These are phyloP conservation scores for Pseudomyrmex dendroicus DNA, from an alignment of 1,140 invertebrate genomes.

Conservation along the genomic window DNA sequence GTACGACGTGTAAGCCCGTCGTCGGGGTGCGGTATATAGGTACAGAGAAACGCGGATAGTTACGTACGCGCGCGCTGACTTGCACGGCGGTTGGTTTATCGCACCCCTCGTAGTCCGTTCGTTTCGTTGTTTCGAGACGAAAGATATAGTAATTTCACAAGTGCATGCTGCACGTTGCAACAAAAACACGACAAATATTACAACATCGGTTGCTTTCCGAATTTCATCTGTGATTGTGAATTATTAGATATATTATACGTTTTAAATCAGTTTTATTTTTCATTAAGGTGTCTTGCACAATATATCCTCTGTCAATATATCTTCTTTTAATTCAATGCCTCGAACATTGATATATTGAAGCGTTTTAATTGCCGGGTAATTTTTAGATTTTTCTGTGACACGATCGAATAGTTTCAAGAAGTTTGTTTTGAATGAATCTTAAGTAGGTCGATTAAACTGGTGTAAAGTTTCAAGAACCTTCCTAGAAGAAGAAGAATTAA, in stretches of 20 bases:
- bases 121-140: constrained; percentile 25
- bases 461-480: constrained; percentile 47
- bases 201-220: background rate
- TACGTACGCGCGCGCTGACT: constrained; percentile 34
- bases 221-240: background rate
- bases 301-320: background rate
- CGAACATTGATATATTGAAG: constrained; percentile 39
- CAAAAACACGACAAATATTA: background rate
- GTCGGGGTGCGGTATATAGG: constrained; percentile 10
- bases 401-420: constrained; percentile 54
- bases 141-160: constrained; percentile 9
- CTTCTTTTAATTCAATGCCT: background rate
- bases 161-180: background rate
- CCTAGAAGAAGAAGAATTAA: constrained; percentile 37
- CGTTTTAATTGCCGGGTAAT: constrained; percentile 22
- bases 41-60: constrained; percentile 31
- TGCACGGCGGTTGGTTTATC: constrained; percentile 47
- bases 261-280: background rate
- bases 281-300: background rate
- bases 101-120: constrained; percentile 18
- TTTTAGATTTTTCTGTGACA: constrained; percentile 43
- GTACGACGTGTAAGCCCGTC: constrained; percentile 56
- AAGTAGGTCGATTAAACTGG: constrained; percentile 53
- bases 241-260: background rate
- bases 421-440: constrained; percentile 54